These are phyloP conservation scores for Deroptyus accipitrinus DNA, from an alignment of 2,113 vertebrate species.

Conservation along the genomic window DNA sequence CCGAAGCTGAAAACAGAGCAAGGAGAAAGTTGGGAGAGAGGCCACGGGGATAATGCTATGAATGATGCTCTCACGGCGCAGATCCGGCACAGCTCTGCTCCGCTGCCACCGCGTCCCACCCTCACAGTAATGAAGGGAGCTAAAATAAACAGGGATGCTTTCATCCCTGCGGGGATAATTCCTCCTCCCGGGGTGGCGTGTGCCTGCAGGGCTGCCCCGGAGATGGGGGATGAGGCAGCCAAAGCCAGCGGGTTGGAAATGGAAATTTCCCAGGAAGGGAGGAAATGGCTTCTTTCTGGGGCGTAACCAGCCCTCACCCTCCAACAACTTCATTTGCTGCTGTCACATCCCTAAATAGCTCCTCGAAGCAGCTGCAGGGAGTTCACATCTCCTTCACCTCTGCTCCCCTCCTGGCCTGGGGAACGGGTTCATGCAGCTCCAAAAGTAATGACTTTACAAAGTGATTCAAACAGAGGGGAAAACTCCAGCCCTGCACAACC, in stretches of 20 bases:
- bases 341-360: not conserved
- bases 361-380: constrained; percentile 12
- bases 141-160: not conserved
- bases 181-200: not conserved
- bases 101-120: accelerated
- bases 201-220: not conserved
- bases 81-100: accelerated
- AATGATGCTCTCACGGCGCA: accelerated
- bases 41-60: accelerated
- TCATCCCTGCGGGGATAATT: not conserved
- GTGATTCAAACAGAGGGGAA: not conserved
- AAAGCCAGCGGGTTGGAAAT: not conserved
- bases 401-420: not conserved
- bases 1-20: not conserved
- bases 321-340: not conserved
- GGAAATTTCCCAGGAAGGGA: constrained; percentile 28
- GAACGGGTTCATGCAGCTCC: not conserved
- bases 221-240: not conserved
- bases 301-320: not conserved
- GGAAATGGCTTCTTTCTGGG: not conserved
- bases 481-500: not conserved
- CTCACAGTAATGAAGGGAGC: not conserved
- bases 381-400: not conserved
- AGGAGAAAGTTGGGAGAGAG: not conserved
- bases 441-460: not conserved